Evolutionary conservation across 2,113 vertebrate genomes (phyloP), one percentile per base, ranked within the genome.

Genomic region (Euleptes europaea): DNA sequence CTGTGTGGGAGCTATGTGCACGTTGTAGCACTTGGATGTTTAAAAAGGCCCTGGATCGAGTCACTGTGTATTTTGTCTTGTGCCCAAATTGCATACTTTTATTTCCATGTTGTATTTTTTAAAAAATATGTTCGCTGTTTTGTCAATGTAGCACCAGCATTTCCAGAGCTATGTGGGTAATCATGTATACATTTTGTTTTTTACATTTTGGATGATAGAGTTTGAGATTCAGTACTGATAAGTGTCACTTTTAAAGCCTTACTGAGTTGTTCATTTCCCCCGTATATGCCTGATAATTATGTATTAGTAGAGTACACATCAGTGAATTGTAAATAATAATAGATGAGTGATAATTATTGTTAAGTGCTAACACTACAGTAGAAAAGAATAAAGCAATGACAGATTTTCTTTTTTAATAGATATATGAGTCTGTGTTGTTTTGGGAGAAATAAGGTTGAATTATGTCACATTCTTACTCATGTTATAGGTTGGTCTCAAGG

Each of bases 311-410:
- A 94, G 90, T 91, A 94, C 95, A 92, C 92, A 92, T 89, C 89
- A 91, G 81, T 92, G 91, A 91, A 83, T 78, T 97, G 95, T 97
- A 97, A 95, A 96, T 96, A 96, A 93, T 60, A 86, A 90, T 95
- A 95, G 95, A 91, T 89, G 91, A 95, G 91, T 92, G 86, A 95
- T 94, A 90, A 90, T 94, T 94, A 91, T 85, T 89, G 94, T 95
- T 93, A 88, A 94, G 87, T 95, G 92, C 94, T 96, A 96, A 96
- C 94, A 95, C 95, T 96, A 96, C 93, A 94, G 85, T 96, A 96
- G 96, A 92, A 91, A 77, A 94, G 87, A 88, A 94, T 86, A 91
- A 95, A 96, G 81, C 91, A 91, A 79, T 96, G 92, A 90, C 92
- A 96, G 95, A 95, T 96, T 88, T 78, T 91, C 92, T 93, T 93